phyloP scores from a whole-genome alignment of 2,888 invertebrate species.

The Drosophila differens region DNA sequence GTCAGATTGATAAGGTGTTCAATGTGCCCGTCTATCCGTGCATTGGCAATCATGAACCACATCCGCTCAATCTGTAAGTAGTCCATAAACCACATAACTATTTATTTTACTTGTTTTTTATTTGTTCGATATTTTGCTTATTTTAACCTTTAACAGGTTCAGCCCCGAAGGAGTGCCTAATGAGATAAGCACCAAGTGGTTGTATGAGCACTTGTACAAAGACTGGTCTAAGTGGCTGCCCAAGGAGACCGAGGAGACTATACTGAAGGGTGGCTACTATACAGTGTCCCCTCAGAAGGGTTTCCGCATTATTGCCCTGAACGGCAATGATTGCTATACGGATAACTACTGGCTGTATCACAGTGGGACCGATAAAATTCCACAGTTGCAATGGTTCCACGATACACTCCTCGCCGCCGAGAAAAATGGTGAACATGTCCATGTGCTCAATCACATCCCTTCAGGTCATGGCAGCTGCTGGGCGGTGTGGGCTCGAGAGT shows the following conservation, averaged over 20 bases:
- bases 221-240: constrained; percentile 91
- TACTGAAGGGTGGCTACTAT: constrained; percentile 91
- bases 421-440: constrained; percentile 90
- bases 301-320: constrained; percentile 91
- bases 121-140: not conserved
- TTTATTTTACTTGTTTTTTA: not conserved
- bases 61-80: constrained; percentile 93
- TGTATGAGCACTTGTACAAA: constrained; percentile 90
- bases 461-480: constrained; percentile 90
- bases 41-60: constrained; percentile 94
- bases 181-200: constrained; percentile 88
- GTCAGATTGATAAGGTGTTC: constrained; percentile 87
- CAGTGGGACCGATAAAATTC: constrained; percentile 90
- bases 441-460: constrained; percentile 93
- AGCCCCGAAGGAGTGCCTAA: constrained; percentile 86
- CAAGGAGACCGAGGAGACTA: constrained; percentile 87
- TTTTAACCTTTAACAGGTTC: constrained; percentile 86
- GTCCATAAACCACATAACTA: not conserved
- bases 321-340: constrained; percentile 90
- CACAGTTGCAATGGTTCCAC: constrained; percentile 93
- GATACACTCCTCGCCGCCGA: constrained; percentile 91
- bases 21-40: constrained; percentile 89
- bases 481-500: constrained; percentile 90
- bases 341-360: constrained; percentile 89
- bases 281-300: constrained; percentile 89